Evolutionary conservation across 1,140 invertebrate species (phyloP).

Genomic region (Carcinoscorpius rotundicauda): DNA sequence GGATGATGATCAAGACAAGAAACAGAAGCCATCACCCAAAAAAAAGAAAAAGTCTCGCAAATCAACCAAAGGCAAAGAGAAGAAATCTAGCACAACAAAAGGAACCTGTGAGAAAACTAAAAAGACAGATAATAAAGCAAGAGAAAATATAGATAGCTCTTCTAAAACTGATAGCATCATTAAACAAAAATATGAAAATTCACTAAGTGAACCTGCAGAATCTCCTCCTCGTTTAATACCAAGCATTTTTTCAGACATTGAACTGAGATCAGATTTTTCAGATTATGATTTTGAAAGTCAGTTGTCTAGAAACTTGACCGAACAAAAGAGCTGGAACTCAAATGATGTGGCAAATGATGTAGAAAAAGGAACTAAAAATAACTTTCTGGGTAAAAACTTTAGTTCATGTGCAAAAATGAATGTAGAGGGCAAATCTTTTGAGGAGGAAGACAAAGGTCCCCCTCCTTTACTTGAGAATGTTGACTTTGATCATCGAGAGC

Average conservation of each 20-base stretch:
- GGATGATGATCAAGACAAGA: constrained; percentile 15
- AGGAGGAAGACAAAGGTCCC: constrained; percentile 10
- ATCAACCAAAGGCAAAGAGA: constrained; percentile 17
- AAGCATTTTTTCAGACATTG: constrained; percentile 16
- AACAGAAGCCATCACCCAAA: constrained; percentile 11
- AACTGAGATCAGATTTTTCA: constrained; percentile 19
- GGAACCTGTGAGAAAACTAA: constrained; percentile 1
- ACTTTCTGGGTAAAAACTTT: not conserved
- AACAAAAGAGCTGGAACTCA: constrained; percentile 6
- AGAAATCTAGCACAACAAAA: constrained; percentile 9
- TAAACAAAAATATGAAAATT: too few species aligned
- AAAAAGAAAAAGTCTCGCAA: constrained; percentile 20
- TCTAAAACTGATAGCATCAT: not conserved
- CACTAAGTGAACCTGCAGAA: too few species aligned
- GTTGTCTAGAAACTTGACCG: not conserved
- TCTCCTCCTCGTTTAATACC: constrained; percentile 13
- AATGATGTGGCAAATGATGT: constrained; percentile 9
- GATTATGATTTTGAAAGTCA: constrained; percentile 19
- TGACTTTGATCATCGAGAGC: too few species aligned
- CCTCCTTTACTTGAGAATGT: too few species aligned
- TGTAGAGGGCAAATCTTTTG: constrained; percentile 4
- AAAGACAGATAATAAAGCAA: constrained; percentile 4
- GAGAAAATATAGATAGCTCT: not conserved
- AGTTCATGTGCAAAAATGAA: too few species aligned
- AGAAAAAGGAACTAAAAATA: constrained; percentile 11